These are phyloP conservation scores for Oscheius myriophilus DNA, from an alignment of 2,888 invertebrate genomes.

Conservation along the genomic window DNA sequence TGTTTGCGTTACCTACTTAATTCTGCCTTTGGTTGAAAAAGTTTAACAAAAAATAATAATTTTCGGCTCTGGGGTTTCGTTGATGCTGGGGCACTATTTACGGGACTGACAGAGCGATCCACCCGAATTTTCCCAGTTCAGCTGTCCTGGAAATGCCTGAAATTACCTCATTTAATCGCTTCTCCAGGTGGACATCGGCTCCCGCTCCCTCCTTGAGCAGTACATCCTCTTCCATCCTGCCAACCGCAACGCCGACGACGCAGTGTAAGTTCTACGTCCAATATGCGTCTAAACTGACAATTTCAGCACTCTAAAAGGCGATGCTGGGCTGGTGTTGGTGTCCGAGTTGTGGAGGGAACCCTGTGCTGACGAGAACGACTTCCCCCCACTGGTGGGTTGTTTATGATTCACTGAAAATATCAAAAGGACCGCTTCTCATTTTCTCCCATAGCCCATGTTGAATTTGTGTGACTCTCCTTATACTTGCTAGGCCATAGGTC, in stretches of 20 bases:
- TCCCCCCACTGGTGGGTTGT: background rate
- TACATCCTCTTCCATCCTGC: constrained; percentile 18
- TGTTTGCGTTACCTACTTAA: too few species aligned
- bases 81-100: too few species aligned
- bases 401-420: background rate
- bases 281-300: background rate
- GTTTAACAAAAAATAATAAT: too few species aligned
- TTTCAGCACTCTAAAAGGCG: background rate
- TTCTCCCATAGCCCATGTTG: too few species aligned
- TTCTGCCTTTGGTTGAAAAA: too few species aligned
- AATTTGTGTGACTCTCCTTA: background rate
- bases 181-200: background rate
- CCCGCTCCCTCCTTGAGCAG: constrained; percentile 9
- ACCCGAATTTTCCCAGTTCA: too few species aligned
- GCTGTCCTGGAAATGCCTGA: too few species aligned
- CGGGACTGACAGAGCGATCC: too few species aligned
- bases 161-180: too few species aligned
- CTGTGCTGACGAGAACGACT: constrained; percentile 7
- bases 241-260: background rate
- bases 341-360: constrained; percentile 27
- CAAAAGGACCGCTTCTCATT: too few species aligned
- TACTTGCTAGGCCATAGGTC: too few species aligned
- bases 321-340: constrained; percentile 4
- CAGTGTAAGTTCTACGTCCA: background rate
- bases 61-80: too few species aligned